phyloP scores from a whole-genome alignment of 2,888 invertebrate genomes.

The Spodoptera picta region DNA sequence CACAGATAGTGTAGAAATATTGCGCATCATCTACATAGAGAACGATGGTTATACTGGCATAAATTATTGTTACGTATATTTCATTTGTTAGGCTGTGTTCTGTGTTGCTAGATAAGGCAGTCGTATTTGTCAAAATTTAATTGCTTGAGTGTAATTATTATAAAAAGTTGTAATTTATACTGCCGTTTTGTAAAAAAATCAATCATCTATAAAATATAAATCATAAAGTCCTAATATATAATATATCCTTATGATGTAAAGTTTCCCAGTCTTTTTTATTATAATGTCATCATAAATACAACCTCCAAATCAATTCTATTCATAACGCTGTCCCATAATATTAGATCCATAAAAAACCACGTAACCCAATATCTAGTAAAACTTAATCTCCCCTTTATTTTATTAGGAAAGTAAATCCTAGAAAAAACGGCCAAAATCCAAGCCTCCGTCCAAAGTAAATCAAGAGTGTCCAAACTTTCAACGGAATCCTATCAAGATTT shows the following conservation, averaged over 20 bases:
- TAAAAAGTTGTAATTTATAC: not conserved
- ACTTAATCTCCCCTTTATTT: constrained; percentile 33
- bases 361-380: constrained; percentile 29
- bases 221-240: too few relatives aligned
- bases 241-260: not conserved
- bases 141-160: not conserved
- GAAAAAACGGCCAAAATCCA: constrained; percentile 22
- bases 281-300: constrained; percentile 1
- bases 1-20: constrained; percentile 49
- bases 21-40: constrained; percentile 33
- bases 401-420: constrained; percentile 44
- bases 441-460: constrained; percentile 55
- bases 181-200: not conserved
- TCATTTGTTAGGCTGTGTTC: constrained; percentile 20
- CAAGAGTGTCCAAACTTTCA: constrained; percentile 64
- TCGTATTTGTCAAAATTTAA: not conserved
- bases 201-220: too few relatives aligned
- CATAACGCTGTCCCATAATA: constrained; percentile 12
- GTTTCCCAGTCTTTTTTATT: not conserved
- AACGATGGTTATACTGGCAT: constrained; percentile 26
- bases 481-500: constrained; percentile 67
- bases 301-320: constrained; percentile 1
- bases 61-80: constrained; percentile 31
- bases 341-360: constrained; percentile 25
- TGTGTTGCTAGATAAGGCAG: constrained; percentile 16